Conservation (phyloP, 2,797 vertebrate species). For the Podarcis lilfordi region DNA sequence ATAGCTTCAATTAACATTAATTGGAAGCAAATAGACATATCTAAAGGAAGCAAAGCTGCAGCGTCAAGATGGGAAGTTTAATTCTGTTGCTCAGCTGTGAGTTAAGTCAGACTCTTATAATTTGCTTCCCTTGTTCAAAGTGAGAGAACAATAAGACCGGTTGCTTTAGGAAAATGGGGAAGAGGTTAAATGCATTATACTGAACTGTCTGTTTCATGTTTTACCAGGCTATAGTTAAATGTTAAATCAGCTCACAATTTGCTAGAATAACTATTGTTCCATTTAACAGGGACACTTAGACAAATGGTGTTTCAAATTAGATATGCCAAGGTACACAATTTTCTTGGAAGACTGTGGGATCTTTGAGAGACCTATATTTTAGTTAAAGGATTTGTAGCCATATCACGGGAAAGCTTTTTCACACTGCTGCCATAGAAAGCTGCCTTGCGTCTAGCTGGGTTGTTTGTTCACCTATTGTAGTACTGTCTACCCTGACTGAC, state of each 20-base stretch:
- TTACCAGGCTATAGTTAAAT: slow-evolving; percentile 36
- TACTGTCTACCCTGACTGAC: background rate
- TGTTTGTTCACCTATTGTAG: background rate
- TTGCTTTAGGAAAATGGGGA: slow-evolving; percentile 19
- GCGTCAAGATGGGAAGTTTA: slow-evolving; percentile 42
- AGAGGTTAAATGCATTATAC: background rate
- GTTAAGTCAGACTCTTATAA: slow-evolving; percentile 36
- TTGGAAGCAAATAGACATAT: slow-evolving; percentile 43
- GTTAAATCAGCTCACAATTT: slow-evolving; percentile 47
- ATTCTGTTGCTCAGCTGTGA: background rate
- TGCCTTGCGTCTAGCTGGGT: background rate
- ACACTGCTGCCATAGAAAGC: background rate
- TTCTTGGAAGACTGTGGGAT: slow-evolving; percentile 15
- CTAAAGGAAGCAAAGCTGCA: slow-evolving; percentile 35
- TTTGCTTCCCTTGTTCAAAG: background rate
- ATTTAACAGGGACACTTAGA: slow-evolving; percentile 51
- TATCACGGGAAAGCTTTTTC: background rate
- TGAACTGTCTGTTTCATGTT: background rate
- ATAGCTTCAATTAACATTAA: slow-evolving; percentile 48
- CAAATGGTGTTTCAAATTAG: slow-evolving; percentile 39
- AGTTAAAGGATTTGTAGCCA: background rate
- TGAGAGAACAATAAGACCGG: background rate
- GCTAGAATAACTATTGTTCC: slow-evolving; percentile 29
- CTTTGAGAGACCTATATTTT: slow-evolving; percentile 10
- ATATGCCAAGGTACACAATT: slow-evolving; percentile 37